Base-by-base conservation (phyloP, 2,888 invertebrate genomes). In the Phania funesta region DNA sequence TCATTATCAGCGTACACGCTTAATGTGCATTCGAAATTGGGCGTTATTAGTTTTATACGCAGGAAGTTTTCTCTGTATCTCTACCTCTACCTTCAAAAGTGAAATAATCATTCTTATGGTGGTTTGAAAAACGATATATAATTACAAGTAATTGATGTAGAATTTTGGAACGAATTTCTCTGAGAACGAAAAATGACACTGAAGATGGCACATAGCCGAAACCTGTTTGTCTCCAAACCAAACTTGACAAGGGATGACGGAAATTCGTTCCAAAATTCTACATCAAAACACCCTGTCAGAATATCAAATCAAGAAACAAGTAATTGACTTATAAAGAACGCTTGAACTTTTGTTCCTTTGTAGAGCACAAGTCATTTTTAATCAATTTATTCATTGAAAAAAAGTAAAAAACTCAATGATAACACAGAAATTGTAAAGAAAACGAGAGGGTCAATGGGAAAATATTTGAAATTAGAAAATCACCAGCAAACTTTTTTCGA, bases 11-110 rank as follows among this genome's bases (percentile, higher is more conserved):
- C n/a, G n/a, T n/a, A 35, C n/a, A 48, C 35, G 38, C 29, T 80
- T 50, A 68, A 64, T 41, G 38, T 62, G 26, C 46, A 54, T 54
- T 56, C 74, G 67, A 80, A 80, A 74, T 68, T 74, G 79, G 67
- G 79, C 79, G 79, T 80, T 56, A 65, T 35, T 60, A 50, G 56
- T 52, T 70, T 52, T 6, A n/a, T 24, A 22, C 44, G 8, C 56
- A 50, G 58, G 26, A 64, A 46, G 46, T 58, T 46, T 29, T 29
- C 41, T 4, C 29, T n/a, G n/a, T n/a, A n/a, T n/a, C n/a, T n/a
- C 29, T 20, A 13, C 22, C 29, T 54, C 29, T 68, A 6, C 32
- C 29, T 58, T 54, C 48, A 22, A 56, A 62, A 18, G 29, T 48
- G 41, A 41, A 50, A 60, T 29, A 41, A 35, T 24, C 32, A 18